phyloP scores from a whole-genome alignment of 2,888 invertebrate species.

The Liopterus haemorrhoidalis region DNA sequence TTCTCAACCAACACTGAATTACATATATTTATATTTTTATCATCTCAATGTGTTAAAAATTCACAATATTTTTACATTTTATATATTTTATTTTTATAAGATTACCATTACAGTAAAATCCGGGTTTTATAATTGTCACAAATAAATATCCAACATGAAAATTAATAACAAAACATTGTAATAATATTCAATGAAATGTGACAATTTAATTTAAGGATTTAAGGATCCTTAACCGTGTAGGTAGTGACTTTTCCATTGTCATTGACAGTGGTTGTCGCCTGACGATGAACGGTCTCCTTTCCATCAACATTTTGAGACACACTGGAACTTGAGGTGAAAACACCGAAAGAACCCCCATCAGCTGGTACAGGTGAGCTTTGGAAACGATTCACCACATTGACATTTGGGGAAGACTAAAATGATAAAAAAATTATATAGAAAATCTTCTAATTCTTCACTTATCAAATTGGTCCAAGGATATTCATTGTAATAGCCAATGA shows the following conservation, averaged over 20 bases:
- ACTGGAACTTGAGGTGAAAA: conserved; percentile 60
- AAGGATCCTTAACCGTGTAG: conserved; percentile 51
- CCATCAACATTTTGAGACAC: conserved; percentile 57
- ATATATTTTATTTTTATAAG: too few species aligned
- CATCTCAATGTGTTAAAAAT: too few species aligned
- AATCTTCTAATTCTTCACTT: conserved; percentile 31
- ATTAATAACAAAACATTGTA: too few species aligned
- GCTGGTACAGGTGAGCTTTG: conserved; percentile 35
- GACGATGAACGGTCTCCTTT: conserved; percentile 49
- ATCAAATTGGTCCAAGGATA: too few species aligned
- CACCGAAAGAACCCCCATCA: conserved; percentile 46
- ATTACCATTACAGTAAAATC: too few species aligned
- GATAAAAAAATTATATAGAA: not conserved
- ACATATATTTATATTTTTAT: too few species aligned
- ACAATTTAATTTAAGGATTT: conserved; percentile 24
- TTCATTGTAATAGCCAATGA: too few species aligned
- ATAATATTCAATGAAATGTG: not conserved
- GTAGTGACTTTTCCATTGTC: conserved; percentile 67
- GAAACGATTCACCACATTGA: conserved; percentile 41
- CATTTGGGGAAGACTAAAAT: conserved; percentile 34
- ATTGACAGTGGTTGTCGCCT: conserved; percentile 61
- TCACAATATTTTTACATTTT: too few species aligned
- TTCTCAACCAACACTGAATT: too few species aligned
- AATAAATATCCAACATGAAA: conserved; percentile 1
- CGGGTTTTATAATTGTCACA: not conserved